A percentile compares a stretch with the other conserved stretches of the same genome.
These are phyloP conservation scores for Opisthocomus hoazin DNA, from an alignment of 2,113 vertebrate species.

Conservation along the genomic window DNA sequence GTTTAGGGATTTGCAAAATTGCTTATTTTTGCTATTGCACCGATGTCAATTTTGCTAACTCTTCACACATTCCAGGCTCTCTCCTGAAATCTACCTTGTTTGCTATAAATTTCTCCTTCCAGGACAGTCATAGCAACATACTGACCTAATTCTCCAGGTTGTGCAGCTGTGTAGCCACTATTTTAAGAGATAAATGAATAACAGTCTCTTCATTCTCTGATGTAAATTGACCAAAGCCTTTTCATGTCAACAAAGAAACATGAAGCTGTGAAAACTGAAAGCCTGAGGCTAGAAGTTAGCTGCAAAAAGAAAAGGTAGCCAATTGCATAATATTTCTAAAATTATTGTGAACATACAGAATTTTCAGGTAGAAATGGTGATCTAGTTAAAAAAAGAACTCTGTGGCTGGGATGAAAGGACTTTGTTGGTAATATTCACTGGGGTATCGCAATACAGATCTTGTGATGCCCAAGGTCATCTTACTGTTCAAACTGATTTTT, in stretches of 20 bases:
- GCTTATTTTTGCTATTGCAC: conserved; percentile 44
- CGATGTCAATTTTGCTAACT: conserved; percentile 45
- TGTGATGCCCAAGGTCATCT: background rate
- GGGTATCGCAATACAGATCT: background rate
- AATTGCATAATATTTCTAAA: background rate
- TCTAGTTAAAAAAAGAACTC: background rate
- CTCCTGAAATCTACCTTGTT: conserved; percentile 40
- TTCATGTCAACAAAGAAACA: background rate
- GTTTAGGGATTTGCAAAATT: conserved; percentile 46
- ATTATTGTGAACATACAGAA: background rate
- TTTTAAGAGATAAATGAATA: conserved; percentile 42
- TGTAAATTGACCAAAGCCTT: conserved; percentile 9
- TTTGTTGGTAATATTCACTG: background rate
- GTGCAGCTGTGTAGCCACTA: conserved; percentile 22
- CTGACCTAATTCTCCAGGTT: conserved; percentile 27
- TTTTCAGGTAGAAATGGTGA: background rate
- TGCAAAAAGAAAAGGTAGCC: background rate
- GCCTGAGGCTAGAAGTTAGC: background rate
- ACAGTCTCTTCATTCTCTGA: background rate
- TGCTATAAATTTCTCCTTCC: conserved; percentile 35
- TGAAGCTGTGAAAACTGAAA: background rate
- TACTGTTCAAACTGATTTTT: background rate
- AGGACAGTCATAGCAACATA: conserved; percentile 12
- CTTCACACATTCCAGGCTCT: conserved; percentile 41
- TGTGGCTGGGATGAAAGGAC: background rate